Conservation (phyloP, 2,113 vertebrate species). For the Cebidichthys violaceus region DNA sequence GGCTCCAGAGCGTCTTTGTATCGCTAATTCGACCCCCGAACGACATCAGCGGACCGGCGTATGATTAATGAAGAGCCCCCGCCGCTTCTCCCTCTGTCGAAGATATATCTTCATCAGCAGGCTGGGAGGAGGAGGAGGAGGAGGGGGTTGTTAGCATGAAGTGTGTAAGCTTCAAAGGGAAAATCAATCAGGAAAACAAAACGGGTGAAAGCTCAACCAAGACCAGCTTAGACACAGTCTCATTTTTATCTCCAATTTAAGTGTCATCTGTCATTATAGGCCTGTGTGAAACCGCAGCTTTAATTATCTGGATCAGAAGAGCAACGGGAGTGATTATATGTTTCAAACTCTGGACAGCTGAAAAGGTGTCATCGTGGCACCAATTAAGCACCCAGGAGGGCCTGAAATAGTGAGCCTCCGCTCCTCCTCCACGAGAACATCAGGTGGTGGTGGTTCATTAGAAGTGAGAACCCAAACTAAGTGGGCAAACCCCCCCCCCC, state of each 20-base stretch:
- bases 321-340: background rate
- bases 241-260: conserved; percentile 36
- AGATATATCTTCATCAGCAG: conserved; percentile 44
- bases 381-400: conserved; percentile 50
- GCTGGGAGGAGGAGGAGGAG: background rate
- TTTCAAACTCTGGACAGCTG: conserved; percentile 26
- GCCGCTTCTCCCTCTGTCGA: conserved; percentile 33
- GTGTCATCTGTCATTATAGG: conserved; percentile 3
- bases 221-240: background rate
- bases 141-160: background rate
- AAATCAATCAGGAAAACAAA: conserved; percentile 44
- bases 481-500: conserved; percentile 11
- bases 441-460: conserved; percentile 41
- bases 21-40: conserved; percentile 44
- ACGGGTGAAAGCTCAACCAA: background rate
- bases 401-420: background rate
- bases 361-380: conserved; percentile 19
- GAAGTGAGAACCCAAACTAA: conserved; percentile 18
- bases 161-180: conserved; percentile 31
- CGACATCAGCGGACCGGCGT: conserved; percentile 30
- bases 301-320: conserved; percentile 21
- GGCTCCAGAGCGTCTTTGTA: conserved; percentile 21
- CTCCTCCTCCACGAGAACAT: conserved; percentile 1
- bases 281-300: conserved; percentile 16
- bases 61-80: conserved; percentile 50